A percentile compares a stretch with the other conserved stretches of the same genome.
phyloP scores from a whole-genome alignment of 1,140 invertebrate species.

The Drosophila oshimai region DNA sequence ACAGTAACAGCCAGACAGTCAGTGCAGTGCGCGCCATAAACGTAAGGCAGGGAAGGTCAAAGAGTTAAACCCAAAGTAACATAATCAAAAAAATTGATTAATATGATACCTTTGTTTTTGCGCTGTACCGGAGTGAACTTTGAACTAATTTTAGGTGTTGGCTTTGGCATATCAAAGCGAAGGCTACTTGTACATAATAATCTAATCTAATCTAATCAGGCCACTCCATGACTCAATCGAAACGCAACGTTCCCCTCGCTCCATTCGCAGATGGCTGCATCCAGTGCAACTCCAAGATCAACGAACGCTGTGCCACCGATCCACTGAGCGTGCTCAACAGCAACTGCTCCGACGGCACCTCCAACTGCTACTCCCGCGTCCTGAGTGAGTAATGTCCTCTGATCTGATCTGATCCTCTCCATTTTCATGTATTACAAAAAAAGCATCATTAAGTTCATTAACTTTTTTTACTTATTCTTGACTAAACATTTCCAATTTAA shows the following conservation, averaged over 20 bases:
- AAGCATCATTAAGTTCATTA: too few relatives aligned
- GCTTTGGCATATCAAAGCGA: neutral
- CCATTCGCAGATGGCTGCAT: constrained; percentile 64
- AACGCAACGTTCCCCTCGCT: constrained; percentile 20
- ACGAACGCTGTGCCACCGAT: constrained; percentile 66
- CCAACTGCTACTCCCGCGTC: constrained; percentile 60
- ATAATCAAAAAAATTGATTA: neutral
- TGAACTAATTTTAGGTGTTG: neutral
- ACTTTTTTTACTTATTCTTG: too few relatives aligned
- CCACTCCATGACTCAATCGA: neutral
- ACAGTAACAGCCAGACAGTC: neutral
- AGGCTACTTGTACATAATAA: too few relatives aligned
- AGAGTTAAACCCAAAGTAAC: too few relatives aligned
- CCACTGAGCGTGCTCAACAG: constrained; percentile 62
- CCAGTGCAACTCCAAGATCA: constrained; percentile 64
- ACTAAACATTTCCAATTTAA: too few relatives aligned
- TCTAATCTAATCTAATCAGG: constrained; percentile 33
- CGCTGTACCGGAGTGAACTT: neutral
- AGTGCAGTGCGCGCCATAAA: constrained; percentile 1
- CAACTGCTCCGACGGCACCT: constrained; percentile 40
- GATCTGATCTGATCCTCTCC: too few relatives aligned
- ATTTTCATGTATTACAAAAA: too few relatives aligned
- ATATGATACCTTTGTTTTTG: neutral
- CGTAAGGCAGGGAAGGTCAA: neutral
- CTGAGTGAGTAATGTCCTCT: constrained; percentile 21